Conservation (phyloP, 2,888 invertebrate species). For the Cosmopolites sordidus region DNA sequence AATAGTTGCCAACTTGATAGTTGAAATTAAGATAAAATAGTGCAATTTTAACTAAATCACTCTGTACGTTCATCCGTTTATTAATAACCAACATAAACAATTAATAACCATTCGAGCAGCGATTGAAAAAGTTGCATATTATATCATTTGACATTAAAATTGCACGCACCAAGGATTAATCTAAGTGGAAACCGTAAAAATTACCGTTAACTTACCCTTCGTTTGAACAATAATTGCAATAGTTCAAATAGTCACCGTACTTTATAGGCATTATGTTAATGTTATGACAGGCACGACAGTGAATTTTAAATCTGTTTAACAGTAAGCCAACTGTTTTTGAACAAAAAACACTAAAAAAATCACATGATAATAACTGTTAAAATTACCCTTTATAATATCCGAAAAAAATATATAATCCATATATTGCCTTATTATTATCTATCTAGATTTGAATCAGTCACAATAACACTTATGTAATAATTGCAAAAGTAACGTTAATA, state of each 20-base stretch:
- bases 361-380: too few species aligned
- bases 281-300: neutral
- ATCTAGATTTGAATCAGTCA: too few species aligned
- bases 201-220: constrained; percentile 21
- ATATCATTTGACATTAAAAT: constrained; percentile 21
- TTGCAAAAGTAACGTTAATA: too few species aligned
- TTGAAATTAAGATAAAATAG: too few species aligned
- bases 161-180: constrained; percentile 9
- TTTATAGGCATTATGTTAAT: constrained; percentile 14
- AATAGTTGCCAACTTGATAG: too few species aligned
- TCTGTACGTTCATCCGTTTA: neutral
- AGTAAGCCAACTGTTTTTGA: too few species aligned
- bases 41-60: too few species aligned
- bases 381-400: too few species aligned
- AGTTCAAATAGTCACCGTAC: constrained; percentile 11
- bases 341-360: too few species aligned
- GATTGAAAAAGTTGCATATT: constrained; percentile 7
- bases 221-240: constrained; percentile 12
- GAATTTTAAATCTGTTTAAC: neutral
- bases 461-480: too few species aligned
- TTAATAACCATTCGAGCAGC: neutral
- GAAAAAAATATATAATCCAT: too few species aligned
- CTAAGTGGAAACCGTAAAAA: constrained; percentile 9
- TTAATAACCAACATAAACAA: neutral
- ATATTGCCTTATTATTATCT: too few species aligned